phyloP scores from a whole-genome alignment of 1,140 invertebrate genomes.

The Drosophila prosaltans region DNA sequence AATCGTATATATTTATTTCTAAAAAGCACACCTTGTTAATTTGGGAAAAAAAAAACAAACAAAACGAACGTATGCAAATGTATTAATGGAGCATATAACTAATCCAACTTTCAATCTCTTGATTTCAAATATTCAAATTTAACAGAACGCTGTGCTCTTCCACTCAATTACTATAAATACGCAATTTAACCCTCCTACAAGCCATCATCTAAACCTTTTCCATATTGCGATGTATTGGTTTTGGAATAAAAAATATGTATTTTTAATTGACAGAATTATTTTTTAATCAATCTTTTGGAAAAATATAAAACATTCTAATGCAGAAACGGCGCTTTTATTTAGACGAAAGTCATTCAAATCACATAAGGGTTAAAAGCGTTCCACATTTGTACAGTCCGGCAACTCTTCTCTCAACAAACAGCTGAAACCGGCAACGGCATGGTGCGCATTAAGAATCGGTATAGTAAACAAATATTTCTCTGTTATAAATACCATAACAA shows the following conservation, averaged over 20 bases:
- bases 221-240: neutral
- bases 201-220: neutral
- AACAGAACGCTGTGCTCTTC: slow-evolving; percentile 5
- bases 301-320: neutral
- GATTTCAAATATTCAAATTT: slow-evolving; percentile 11
- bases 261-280: neutral
- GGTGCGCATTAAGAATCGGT: slow-evolving; percentile 89
- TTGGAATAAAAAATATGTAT: neutral
- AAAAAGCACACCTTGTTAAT: slow-evolving; percentile 11
- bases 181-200: neutral
- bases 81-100: neutral
- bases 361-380: neutral
- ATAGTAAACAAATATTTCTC: slow-evolving; percentile 38
- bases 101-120: neutral
- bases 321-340: neutral
- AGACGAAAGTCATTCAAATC: neutral
- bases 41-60: neutral
- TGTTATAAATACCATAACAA: slow-evolving; percentile 19
- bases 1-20: neutral
- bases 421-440: slow-evolving; percentile 75
- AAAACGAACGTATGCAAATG: neutral
- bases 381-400: neutral
- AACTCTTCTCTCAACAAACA: slow-evolving; percentile 4
- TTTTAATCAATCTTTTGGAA: neutral
- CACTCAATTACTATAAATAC: neutral